Percentiles rank a stretch among this genome's conserved stretches.
These are phyloP conservation scores for Agapostemon virescens DNA, from an alignment of 2,888 invertebrate species.

Conservation along the genomic window DNA sequence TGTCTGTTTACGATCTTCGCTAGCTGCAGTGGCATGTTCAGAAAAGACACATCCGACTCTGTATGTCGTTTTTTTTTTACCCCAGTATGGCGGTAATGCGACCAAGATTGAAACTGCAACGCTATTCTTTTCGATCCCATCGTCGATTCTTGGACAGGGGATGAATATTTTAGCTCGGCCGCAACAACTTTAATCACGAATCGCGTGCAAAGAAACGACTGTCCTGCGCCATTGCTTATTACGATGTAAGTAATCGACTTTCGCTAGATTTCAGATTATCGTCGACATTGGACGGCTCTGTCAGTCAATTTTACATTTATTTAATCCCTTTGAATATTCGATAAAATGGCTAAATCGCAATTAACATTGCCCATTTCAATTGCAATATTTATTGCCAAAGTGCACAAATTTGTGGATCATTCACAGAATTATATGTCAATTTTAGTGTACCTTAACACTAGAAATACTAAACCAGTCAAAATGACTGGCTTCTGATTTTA, in stretches of 20 bases:
- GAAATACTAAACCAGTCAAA: too few species aligned
- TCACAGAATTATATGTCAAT: too few species aligned
- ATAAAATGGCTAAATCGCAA: not conserved
- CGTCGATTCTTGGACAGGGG: slow-evolving; percentile 12
- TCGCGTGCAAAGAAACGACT: slow-evolving; percentile 44
- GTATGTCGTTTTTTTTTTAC: not conserved
- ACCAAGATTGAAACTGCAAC: slow-evolving; percentile 32
- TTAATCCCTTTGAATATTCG: not conserved
- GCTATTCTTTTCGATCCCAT: slow-evolving; percentile 37
- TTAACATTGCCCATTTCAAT: not conserved
- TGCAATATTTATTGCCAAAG: not conserved
- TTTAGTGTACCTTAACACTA: too few species aligned
- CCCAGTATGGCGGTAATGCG: not conserved
- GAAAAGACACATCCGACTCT: slow-evolving; percentile 19
- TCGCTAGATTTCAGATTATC: not conserved
- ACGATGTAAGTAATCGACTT: slow-evolving; percentile 12
- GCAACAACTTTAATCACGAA: slow-evolving; percentile 45
- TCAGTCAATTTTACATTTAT: not conserved
- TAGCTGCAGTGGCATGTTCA: slow-evolving; percentile 31
- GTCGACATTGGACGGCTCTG: not conserved
- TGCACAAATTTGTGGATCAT: too few species aligned
- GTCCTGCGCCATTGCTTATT: not conserved
- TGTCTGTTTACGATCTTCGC: slow-evolving; percentile 45
- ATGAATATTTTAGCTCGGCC: slow-evolving; percentile 35
- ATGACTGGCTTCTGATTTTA: too few species aligned